These are phyloP conservation scores for Agriopis leucophaearia DNA, from an alignment of 2,888 invertebrate species.

Conservation along the genomic window DNA sequence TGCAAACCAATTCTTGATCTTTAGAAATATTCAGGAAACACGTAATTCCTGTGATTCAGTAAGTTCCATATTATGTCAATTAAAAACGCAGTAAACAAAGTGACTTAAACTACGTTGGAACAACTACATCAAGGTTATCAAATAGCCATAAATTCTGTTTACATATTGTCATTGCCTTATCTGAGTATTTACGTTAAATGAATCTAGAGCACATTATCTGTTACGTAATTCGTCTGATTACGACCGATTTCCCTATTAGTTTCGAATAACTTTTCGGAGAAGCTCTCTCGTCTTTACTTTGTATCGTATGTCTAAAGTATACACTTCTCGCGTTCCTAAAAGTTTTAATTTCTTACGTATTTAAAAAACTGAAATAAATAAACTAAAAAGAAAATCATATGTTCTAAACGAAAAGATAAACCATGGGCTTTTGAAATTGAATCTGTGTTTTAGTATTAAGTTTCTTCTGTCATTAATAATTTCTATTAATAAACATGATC, in stretches of 20 bases:
- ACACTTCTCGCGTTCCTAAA: not conserved
- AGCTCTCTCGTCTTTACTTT: slow-evolving; percentile 9
- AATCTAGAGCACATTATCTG: slow-evolving; percentile 61
- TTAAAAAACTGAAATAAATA: too few species aligned
- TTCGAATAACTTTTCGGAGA: slow-evolving; percentile 39
- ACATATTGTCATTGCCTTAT: slow-evolving; percentile 42
- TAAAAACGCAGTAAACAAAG: not conserved
- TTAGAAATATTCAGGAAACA: too few species aligned
- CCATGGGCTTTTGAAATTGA: not conserved
- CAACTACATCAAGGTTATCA: slow-evolving; percentile 36
- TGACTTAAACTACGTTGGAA: not conserved
- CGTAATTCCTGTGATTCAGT: too few species aligned
- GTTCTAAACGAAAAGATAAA: not conserved
- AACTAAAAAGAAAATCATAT: too few species aligned
- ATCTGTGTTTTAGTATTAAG: slow-evolving; percentile 19
- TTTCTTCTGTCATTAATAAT: not conserved
- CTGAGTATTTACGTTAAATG: slow-evolving; percentile 46
- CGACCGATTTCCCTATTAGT: slow-evolving; percentile 48
- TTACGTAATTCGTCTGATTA: slow-evolving; percentile 54
- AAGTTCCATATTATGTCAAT: too few species aligned
- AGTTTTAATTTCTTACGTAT: not conserved
- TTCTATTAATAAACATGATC: slow-evolving; percentile 46
- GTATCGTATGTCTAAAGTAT: slow-evolving; percentile 14
- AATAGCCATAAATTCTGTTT: slow-evolving; percentile 42
- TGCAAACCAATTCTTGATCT: too few species aligned